phyloP scores from a whole-genome alignment of 2,797 vertebrate species.

The Acipenser ruthenus region DNA sequence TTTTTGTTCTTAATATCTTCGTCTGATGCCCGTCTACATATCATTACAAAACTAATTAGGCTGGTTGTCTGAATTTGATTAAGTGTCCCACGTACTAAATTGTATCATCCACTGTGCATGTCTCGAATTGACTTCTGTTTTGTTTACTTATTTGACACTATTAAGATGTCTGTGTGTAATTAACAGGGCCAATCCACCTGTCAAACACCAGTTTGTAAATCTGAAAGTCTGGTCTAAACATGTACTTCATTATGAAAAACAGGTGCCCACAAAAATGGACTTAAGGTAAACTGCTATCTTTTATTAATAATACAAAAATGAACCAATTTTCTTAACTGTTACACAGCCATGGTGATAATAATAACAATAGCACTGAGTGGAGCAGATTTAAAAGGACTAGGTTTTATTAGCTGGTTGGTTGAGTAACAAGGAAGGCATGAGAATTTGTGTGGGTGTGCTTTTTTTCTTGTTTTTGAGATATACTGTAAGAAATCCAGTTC shows the following conservation, averaged over 20 bases:
- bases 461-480: slow-evolving; percentile 50
- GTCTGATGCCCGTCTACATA: neutral
- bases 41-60: neutral
- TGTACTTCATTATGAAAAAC: slow-evolving; percentile 53
- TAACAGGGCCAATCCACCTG: slow-evolving; percentile 59
- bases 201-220: slow-evolving; percentile 58
- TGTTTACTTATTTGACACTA: slow-evolving; percentile 58
- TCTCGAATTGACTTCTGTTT: slow-evolving; percentile 40
- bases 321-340: slow-evolving; percentile 16
- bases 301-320: slow-evolving; percentile 50
- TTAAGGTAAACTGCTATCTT: slow-evolving; percentile 47
- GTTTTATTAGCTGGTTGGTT: slow-evolving; percentile 63
- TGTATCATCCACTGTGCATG: slow-evolving; percentile 12
- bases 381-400: slow-evolving; percentile 48
- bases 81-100: slow-evolving; percentile 25
- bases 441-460: slow-evolving; percentile 52
- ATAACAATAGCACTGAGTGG: neutral
- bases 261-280: slow-evolving; percentile 44
- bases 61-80: neutral
- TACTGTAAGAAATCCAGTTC: slow-evolving; percentile 46
- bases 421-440: slow-evolving; percentile 58
- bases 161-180: slow-evolving; percentile 57
- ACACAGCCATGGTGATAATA: slow-evolving; percentile 1
- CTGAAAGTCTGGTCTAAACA: slow-evolving; percentile 38
- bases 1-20: neutral